Evolutionary conservation across 1,140 invertebrate genomes (phyloP).

Genomic region (Drosophila punjabiensis): DNA sequence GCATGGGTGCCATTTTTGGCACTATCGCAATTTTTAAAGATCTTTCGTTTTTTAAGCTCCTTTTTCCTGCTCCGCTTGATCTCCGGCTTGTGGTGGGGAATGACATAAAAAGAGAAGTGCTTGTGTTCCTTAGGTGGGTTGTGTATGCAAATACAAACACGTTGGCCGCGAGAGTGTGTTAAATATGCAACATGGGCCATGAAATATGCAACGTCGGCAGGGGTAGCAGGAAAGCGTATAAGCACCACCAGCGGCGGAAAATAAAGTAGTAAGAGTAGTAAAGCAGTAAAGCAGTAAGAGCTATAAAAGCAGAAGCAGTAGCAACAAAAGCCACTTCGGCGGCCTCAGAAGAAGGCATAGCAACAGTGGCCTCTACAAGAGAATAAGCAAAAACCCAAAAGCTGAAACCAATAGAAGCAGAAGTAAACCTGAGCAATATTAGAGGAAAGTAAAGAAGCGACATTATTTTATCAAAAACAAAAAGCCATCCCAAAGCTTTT

Average conservation of each 20-base stretch:
- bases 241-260: background rate
- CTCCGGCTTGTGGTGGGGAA: conserved; percentile 20
- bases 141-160: conserved; percentile 57
- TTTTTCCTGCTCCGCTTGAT: background rate
- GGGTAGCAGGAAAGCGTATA: conserved; percentile 1
- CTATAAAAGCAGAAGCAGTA: background rate
- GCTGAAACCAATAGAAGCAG: background rate
- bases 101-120: background rate
- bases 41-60: no score
- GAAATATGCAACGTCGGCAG: conserved; percentile 56
- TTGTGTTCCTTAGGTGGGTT: background rate
- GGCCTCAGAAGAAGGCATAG: background rate
- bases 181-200: conserved; percentile 56
- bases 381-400: background rate
- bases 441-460: background rate
- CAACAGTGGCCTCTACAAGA: background rate
- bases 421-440: background rate
- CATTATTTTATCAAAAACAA: background rate
- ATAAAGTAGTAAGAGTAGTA: conserved; percentile 3
- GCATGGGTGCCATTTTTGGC: conserved; percentile 57
- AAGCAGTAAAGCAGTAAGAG: background rate
- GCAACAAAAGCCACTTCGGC: background rate
- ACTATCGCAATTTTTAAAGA: conserved; percentile 21
- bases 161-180: conserved; percentile 43
- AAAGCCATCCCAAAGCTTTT: background rate